Percentiles rank a stretch among this genome's conserved stretches.
phyloP scores from a whole-genome alignment of 2,113 vertebrate species.

The Malurus melanocephalus region DNA sequence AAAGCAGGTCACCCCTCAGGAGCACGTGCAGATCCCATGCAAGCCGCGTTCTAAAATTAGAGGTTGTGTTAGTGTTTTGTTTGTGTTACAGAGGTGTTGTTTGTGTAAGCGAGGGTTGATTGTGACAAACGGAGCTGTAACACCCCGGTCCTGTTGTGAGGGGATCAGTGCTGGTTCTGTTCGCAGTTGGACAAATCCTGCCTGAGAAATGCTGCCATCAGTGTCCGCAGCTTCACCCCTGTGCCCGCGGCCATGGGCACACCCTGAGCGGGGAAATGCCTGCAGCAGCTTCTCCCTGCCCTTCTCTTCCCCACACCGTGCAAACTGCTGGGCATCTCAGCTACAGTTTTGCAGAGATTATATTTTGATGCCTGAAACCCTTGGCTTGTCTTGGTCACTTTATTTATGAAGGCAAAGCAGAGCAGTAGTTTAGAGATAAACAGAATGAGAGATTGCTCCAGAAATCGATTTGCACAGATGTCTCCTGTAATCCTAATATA shows the following conservation, averaged over 20 bases:
- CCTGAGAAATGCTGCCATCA: accelerated
- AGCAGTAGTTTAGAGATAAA: not conserved
- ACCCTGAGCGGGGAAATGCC: not conserved
- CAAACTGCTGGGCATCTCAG: not conserved
- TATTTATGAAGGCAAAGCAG: not conserved
- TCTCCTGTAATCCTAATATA: not conserved
- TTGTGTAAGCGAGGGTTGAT: not conserved
- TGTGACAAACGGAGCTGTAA: not conserved
- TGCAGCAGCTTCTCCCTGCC: not conserved
- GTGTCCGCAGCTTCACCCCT: not conserved
- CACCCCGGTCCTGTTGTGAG: accelerated
- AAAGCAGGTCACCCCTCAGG: not conserved
- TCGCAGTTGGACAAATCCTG: not conserved
- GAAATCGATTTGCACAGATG: not conserved
- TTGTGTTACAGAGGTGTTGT: not conserved
- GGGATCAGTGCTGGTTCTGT: not conserved
- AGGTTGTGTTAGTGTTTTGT: not conserved
- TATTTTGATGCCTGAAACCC: not conserved
- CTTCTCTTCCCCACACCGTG: not conserved
- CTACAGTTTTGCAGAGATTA: not conserved
- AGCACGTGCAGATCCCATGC: not conserved
- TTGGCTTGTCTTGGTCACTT: not conserved
- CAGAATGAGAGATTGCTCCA: not conserved
- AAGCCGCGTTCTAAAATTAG: not conserved
- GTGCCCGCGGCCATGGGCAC: not conserved